Percentiles rank a stretch among this genome's conserved stretches.
These are phyloP conservation scores for Brachyistius frenatus DNA, from an alignment of 2,113 vertebrate genomes.

Conservation along the genomic window DNA sequence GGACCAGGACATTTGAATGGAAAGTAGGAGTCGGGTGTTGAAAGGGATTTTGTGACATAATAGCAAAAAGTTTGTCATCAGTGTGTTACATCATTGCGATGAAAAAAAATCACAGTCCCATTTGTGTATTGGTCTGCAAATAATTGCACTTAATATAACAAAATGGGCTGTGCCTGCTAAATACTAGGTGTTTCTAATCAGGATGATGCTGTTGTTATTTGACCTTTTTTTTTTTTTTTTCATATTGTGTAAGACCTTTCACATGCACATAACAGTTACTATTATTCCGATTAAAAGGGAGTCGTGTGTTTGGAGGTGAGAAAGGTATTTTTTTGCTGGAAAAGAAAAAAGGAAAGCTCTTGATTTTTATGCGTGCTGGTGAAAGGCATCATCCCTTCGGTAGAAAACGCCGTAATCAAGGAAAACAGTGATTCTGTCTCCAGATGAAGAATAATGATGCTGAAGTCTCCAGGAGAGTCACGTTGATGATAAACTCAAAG, in stretches of 20 bases:
- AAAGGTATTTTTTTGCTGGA: background rate
- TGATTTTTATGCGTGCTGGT: background rate
- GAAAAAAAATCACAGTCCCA: constrained; percentile 35
- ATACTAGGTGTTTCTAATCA: constrained; percentile 48
- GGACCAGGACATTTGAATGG: too few relatives aligned
- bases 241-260: constrained; percentile 20
- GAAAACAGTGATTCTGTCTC: constrained; percentile 8
- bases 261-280: constrained; percentile 10
- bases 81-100: constrained; percentile 8
- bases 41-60: constrained; percentile 4
- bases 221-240: background rate
- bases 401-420: constrained; percentile 1
- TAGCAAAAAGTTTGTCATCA: constrained; percentile 11
- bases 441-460: constrained; percentile 21
- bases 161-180: constrained; percentile 32
- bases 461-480: background rate
- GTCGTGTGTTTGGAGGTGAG: background rate
- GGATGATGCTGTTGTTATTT: constrained; percentile 34
- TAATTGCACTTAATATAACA: constrained; percentile 46
- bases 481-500: constrained; percentile 29
- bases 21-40: background rate
- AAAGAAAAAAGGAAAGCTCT: background rate
- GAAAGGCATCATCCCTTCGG: constrained; percentile 6
- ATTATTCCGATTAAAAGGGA: constrained; percentile 6
- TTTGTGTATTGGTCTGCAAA: constrained; percentile 60